These are phyloP conservation scores for Callyntrura sp. DNA, from an alignment of 2,888 invertebrate species.

Conservation along the genomic window DNA sequence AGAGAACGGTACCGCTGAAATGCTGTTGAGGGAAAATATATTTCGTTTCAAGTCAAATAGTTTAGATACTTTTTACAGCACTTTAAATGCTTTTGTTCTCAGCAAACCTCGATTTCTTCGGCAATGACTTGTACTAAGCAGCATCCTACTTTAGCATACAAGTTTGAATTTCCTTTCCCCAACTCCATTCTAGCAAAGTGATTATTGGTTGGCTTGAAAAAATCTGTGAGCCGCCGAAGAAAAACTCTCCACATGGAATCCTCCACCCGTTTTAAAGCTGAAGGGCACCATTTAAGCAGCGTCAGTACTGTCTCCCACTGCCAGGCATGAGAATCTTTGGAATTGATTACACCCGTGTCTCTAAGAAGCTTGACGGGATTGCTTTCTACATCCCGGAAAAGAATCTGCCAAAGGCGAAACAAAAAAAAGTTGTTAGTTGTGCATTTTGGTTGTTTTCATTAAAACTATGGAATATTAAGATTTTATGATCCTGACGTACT, in stretches of 20 bases:
- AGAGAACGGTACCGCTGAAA: slow-evolving; percentile 85
- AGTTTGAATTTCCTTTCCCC: slow-evolving; percentile 86
- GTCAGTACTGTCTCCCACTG: slow-evolving; percentile 96
- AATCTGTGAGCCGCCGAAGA: slow-evolving; percentile 92
- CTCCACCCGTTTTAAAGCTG: slow-evolving; percentile 88
- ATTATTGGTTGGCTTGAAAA: slow-evolving; percentile 94
- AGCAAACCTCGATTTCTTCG: slow-evolving; percentile 88
- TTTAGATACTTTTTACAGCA: too few relatives aligned
- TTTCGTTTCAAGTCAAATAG: too few relatives aligned
- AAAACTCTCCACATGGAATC: slow-evolving; percentile 90
- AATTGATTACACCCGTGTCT: slow-evolving; percentile 92
- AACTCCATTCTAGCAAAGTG: slow-evolving; percentile 94
- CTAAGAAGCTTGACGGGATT: slow-evolving; percentile 87
- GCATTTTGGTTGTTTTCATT: not conserved
- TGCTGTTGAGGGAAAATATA: slow-evolving; percentile 71
- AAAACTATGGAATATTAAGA: not conserved
- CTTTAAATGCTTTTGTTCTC: slow-evolving; percentile 78
- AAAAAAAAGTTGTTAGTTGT: too few relatives aligned
- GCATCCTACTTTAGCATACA: slow-evolving; percentile 86
- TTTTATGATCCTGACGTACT: slow-evolving; percentile 67
- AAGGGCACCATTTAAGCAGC: slow-evolving; percentile 88
- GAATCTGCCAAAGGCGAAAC: slow-evolving; percentile 82
- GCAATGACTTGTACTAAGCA: slow-evolving; percentile 92
- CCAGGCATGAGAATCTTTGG: slow-evolving; percentile 94
- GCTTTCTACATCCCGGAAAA: slow-evolving; percentile 88